Evolutionary conservation across 2,797 vertebrate species (phyloP), one percentile per base, ranked within the genome.

Genomic region (Alcedo atthis): DNA sequence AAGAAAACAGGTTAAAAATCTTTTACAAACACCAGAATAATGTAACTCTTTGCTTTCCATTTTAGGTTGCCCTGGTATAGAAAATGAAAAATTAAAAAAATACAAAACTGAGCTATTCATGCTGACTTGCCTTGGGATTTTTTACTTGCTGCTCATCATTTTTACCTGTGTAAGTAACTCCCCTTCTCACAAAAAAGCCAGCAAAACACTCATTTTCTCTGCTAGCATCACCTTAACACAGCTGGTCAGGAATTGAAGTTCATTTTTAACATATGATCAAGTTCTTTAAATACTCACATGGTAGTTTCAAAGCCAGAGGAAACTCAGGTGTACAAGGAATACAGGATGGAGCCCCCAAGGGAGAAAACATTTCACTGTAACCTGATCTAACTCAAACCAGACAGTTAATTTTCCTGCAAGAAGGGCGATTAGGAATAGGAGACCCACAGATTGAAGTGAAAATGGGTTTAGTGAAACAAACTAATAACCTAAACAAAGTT

Each of bases 71-170:
- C 89, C 73, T 15, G 91, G 89, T 46, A 79, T 6, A 71, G 85
- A 53, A 51, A 94, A 92, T 3, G 85, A 96, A 9, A 97, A 94
- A 84, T 61, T 96, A 10, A 92, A 90, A 83, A 98, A 97, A 64
- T 96, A 98, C 68, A 97, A 89, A 95, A 37, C 97, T 0, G 97
- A 98, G 76, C 81, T 98, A 32, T 82, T 97, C 13, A 89, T 98
- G 83, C 87, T 98, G 69, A 95, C 96, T 66, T 96, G 75, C 13
- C 96, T 98, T 91, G 97, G 97, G 28, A 68, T 97, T 91, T 98
- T 98, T 92, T 98, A 98, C 75, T 73, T 97, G 86, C 93, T 97
- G 59, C 98, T 98, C 93, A 98, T 98, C 95, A 77, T 97, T 92
- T 98, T 97, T 57, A 97, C 98, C 28, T 98, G 97, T 16, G 98